Percentiles rank a stretch among this genome's conserved stretches.
These are phyloP conservation scores for Gasterosteus nipponicus DNA, from an alignment of 2,113 vertebrate genomes.

Conservation along the genomic window DNA sequence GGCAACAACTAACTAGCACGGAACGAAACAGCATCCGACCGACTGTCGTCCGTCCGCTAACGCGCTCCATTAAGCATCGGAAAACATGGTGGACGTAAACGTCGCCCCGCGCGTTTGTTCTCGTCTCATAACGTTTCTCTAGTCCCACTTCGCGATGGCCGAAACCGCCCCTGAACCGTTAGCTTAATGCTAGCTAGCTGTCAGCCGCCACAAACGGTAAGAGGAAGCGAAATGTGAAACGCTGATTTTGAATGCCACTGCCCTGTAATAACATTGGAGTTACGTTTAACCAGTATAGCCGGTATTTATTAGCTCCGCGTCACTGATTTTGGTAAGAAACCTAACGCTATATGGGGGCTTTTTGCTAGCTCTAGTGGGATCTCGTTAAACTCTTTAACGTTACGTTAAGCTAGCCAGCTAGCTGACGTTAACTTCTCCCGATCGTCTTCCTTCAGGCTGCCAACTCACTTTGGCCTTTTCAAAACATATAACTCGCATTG, in stretches of 20 bases:
- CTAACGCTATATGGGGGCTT: not conserved
- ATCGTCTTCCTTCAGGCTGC: not conserved
- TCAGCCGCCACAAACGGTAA: constrained; percentile 56
- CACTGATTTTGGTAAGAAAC: accelerated
- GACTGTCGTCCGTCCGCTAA: constrained; percentile 15
- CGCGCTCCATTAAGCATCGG: not conserved
- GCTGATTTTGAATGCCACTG: not conserved
- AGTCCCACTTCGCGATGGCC: constrained; percentile 14
- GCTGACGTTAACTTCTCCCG: constrained; percentile 49
- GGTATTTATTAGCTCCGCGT: not conserved
- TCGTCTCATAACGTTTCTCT: not conserved
- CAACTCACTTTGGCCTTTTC: not conserved
- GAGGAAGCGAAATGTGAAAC: constrained; percentile 39
- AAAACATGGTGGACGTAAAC: not conserved
- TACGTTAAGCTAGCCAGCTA: constrained; percentile 28
- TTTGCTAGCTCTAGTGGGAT: not conserved
- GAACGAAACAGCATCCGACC: constrained; percentile 54
- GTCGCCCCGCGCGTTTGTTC: not conserved
- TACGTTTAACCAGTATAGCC: not conserved
- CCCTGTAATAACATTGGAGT: not conserved
- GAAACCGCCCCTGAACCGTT: constrained; percentile 26
- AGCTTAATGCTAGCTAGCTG: constrained; percentile 59
- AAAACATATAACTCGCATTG: not conserved
- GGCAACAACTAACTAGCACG: constrained; percentile 62
- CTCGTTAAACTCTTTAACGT: constrained; percentile 5